Conservation (phyloP, 2,797 vertebrate genomes). For the Rhinophrynus dorsalis region DNA sequence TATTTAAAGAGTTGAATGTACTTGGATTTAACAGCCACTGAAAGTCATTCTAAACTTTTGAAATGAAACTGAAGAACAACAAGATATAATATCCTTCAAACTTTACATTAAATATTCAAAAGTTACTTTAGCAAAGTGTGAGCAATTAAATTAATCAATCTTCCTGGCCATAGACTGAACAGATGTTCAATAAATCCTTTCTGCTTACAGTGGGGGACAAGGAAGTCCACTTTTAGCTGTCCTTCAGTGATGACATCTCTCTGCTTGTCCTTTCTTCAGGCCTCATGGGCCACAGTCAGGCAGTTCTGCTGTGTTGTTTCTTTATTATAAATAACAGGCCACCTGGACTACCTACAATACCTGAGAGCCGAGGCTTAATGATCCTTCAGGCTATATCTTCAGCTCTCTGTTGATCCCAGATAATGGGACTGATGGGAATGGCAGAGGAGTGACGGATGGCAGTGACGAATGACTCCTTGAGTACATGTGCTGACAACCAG, state of each 20-base stretch:
- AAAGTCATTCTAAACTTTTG: constrained; percentile 2
- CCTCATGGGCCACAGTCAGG: constrained; percentile 84
- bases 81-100: constrained; percentile 85
- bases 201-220: constrained; percentile 74
- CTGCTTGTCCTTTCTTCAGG: constrained; percentile 69
- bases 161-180: constrained; percentile 87
- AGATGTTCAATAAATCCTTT: constrained; percentile 95
- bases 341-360: constrained; percentile 77
- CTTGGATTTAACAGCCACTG: background rate
- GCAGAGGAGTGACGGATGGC: constrained; percentile 91
- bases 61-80: constrained; percentile 57
- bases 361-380: constrained; percentile 76
- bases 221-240: constrained; percentile 88
- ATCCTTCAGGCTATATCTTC: constrained; percentile 73
- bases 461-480: constrained; percentile 90
- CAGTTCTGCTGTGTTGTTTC: constrained; percentile 86
- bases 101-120: constrained; percentile 95
- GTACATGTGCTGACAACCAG: constrained; percentile 91
- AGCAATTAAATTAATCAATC: constrained; percentile 99
- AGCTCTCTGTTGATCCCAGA: constrained; percentile 68
- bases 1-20: background rate
- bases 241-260: constrained; percentile 86
- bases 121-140: constrained; percentile 87
- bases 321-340: constrained; percentile 97
- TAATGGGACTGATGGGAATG: constrained; percentile 89